Evolutionary conservation across 1,140 invertebrate genomes (phyloP).

Genomic region (Cyclina sinensis): DNA sequence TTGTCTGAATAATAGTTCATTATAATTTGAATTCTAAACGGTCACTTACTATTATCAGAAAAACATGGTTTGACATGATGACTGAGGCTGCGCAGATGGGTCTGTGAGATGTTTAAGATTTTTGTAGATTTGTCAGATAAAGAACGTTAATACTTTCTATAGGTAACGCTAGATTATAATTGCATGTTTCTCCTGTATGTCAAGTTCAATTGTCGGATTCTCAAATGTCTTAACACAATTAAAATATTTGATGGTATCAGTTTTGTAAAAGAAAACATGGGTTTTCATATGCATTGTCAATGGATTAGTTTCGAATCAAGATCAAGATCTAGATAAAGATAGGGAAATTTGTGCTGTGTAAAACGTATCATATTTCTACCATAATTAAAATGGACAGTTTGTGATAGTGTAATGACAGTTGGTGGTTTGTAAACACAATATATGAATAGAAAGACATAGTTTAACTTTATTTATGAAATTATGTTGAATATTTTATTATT

Average conservation of each 20-base stretch:
- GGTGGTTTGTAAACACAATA: no score
- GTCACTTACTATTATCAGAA: not conserved
- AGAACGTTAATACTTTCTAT: constrained; percentile 2
- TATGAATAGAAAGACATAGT: no score
- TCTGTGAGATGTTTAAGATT: not conserved
- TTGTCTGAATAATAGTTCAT: not conserved
- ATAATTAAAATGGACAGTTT: constrained; percentile 24
- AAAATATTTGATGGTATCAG: constrained; percentile 55
- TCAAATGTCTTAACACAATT: constrained; percentile 40
- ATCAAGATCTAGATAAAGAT: constrained; percentile 32
- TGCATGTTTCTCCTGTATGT: not conserved
- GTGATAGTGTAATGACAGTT: not conserved
- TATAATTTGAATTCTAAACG: not conserved
- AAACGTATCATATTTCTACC: not conserved
- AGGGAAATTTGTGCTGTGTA: not conserved
- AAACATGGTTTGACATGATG: constrained; percentile 7
- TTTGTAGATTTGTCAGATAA: not conserved
- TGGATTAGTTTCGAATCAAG: constrained; percentile 30
- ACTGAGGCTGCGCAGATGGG: constrained; percentile 5
- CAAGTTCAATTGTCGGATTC: constrained; percentile 25
- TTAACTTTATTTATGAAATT: no score
- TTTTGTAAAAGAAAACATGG: constrained; percentile 46
- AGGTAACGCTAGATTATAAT: constrained; percentile 51
- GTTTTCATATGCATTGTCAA: constrained; percentile 47
- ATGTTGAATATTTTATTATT: no score